phyloP scores from a whole-genome alignment of 2,113 vertebrate genomes.

The Tamias sibiricus region DNA sequence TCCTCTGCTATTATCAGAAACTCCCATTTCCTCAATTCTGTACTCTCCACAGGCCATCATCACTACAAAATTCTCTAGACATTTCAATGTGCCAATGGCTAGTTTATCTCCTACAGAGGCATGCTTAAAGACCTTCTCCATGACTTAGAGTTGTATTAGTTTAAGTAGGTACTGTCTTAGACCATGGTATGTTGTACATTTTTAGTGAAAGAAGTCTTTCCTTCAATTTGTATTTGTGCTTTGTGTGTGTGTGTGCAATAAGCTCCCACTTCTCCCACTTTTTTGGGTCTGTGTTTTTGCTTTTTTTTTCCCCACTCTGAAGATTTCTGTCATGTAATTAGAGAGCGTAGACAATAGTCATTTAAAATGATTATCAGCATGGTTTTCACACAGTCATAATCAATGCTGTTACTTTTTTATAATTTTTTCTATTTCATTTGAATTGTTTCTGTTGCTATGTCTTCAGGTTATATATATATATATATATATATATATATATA shows the following conservation, averaged over 20 bases:
- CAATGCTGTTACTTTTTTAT: background rate
- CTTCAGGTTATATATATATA: no score
- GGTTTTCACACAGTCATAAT: background rate
- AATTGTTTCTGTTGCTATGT: background rate
- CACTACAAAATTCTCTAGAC: background rate
- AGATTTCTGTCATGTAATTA: background rate
- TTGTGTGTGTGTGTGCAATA: background rate
- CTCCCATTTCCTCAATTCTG: background rate
- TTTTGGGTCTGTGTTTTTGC: background rate
- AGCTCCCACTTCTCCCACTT: background rate
- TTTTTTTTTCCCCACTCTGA: background rate
- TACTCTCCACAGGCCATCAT: background rate
- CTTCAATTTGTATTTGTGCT: background rate
- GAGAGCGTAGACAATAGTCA: background rate
- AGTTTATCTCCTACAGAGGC: background rate
- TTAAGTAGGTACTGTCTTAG: background rate
- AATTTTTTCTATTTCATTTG: background rate
- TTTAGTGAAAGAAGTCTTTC: conserved; percentile 16
- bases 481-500: no score
- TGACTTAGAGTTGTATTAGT: background rate
- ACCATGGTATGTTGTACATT: background rate
- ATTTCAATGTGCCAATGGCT: background rate
- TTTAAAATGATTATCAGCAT: conserved; percentile 33
- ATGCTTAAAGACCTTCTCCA: background rate
- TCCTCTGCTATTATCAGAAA: background rate